Evolutionary conservation across 2,888 invertebrate genomes (phyloP).

Genomic region (Drepanosiphum platanoidis): DNA sequence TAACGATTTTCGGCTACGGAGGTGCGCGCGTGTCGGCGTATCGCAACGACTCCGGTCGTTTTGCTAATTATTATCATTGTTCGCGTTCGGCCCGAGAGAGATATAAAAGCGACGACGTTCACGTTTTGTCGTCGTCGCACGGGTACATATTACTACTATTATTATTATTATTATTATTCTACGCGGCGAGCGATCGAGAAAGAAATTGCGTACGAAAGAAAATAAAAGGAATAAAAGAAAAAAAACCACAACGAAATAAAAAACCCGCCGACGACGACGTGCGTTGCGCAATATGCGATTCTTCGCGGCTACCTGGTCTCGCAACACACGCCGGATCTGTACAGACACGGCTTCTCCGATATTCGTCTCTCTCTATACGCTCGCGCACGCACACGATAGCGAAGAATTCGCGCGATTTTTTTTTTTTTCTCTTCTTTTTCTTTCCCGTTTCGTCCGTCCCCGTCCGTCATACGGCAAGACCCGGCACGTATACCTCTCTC

Average conservation of each 20-base stretch:
- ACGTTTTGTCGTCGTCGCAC: too few relatives aligned
- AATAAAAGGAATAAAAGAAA: background rate
- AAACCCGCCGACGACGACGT: background rate
- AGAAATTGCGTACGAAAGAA: background rate
- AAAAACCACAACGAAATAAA: background rate
- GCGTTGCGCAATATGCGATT: background rate
- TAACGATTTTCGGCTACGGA: too few relatives aligned
- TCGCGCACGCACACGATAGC: background rate
- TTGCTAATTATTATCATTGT: too few relatives aligned
- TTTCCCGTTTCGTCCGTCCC: background rate
- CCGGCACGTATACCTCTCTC: background rate
- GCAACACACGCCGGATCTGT: background rate
- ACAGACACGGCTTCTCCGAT: background rate
- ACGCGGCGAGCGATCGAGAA: background rate
- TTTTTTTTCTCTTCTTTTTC: background rate
- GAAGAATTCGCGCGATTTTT: slow-evolving; percentile 51
- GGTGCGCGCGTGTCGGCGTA: too few relatives aligned
- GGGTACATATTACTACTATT: too few relatives aligned
- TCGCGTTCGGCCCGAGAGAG: too few relatives aligned
- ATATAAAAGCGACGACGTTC: too few relatives aligned
- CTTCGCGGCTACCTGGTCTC: too few relatives aligned
- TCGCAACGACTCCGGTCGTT: too few relatives aligned
- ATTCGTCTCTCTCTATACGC: background rate
- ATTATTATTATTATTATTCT: too few relatives aligned
- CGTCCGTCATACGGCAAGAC: slow-evolving; percentile 29